Conservation (phyloP, 2,113 vertebrate species). For the Petrocephalus microphthalmus region DNA sequence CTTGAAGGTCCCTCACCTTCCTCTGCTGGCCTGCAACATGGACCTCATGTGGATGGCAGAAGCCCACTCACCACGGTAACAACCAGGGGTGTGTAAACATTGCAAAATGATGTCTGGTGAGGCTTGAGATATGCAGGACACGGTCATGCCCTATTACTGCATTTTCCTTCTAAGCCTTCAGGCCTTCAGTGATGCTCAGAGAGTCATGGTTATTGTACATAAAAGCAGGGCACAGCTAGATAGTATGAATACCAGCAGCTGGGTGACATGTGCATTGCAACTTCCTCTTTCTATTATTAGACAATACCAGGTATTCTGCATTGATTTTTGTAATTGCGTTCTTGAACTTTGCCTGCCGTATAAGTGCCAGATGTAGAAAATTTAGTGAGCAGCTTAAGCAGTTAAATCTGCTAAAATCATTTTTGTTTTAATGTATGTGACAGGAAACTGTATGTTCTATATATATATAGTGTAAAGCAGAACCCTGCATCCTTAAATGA, state of each 20-base stretch:
- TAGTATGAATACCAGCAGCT: not conserved
- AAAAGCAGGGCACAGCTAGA: not conserved
- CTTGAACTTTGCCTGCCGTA: not conserved
- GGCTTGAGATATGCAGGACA: not conserved
- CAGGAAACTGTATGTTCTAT: not conserved
- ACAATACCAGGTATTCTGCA: not conserved
- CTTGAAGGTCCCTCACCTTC: constrained; percentile 60
- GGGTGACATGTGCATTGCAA: not conserved
- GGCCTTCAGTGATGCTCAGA: not conserved
- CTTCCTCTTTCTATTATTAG: not conserved
- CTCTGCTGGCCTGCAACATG: constrained; percentile 78
- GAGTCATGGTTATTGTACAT: not conserved
- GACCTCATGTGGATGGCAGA: constrained; percentile 85
- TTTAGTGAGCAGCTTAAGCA: not conserved
- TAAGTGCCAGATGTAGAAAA: not conserved
- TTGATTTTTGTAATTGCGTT: not conserved
- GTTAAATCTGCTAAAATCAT: not conserved
- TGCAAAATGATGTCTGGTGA: not conserved
- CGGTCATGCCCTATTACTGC: not conserved
- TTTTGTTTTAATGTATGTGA: not conserved
- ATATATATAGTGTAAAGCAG: not conserved
- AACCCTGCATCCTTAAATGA: not conserved
- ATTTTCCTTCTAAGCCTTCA: not conserved
- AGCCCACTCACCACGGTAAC: constrained; percentile 75
- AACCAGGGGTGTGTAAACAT: not conserved